Base-by-base conservation (phyloP, 92 coral and sea anemone species). In the Anthopleura xanthogrammica region DNA sequence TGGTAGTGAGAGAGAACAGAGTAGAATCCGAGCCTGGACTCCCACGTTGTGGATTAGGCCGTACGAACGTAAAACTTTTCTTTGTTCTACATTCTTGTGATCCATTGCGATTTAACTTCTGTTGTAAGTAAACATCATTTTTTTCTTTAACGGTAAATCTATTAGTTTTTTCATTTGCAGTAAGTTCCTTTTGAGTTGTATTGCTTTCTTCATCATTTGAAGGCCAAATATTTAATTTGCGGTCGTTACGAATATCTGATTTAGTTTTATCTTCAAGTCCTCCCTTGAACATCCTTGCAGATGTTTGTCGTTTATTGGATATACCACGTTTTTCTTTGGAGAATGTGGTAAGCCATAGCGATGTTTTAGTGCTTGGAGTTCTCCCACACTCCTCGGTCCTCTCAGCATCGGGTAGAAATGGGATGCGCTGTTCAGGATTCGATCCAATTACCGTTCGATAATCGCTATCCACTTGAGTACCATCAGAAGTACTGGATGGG, bases 11-110 rank as follows among this genome's bases (percentile, higher is more conserved):
- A 11, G 77, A 70, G n/a, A n/a, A 60, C 8, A 77, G 3, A 42
- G 72, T 24, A 14, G 83, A 41, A 1, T 29, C 41, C 22, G 83
- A 60, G 50, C 50, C 36, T 29, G 36, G 9, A 8, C 73, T 13
- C 52, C 54, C 2, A 7, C 77, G 84, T 77, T 50, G 58, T 52
- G 48, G 84, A 48, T 52, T 81, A 5, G 84, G 84, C 50, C 77
- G 16, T 9, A 81, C 84, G 40, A 81, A 22, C 7, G 77, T 81
- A 10, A 80, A 80, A 29, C 66, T 64, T 23, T n/a, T 77, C 43
- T 43, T 52, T 58, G 36, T 81, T 7, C 23, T 36, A n/a, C 72
- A 66, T 24, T 80, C 12, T 64, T 16, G 57, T 16, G 8, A 43
- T 43, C 54, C 40, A 19, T 46, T 12, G 24, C 20, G 16, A 52